phyloP scores from a whole-genome alignment of 1,140 invertebrate species.

The Rhagoletis zephyria region DNA sequence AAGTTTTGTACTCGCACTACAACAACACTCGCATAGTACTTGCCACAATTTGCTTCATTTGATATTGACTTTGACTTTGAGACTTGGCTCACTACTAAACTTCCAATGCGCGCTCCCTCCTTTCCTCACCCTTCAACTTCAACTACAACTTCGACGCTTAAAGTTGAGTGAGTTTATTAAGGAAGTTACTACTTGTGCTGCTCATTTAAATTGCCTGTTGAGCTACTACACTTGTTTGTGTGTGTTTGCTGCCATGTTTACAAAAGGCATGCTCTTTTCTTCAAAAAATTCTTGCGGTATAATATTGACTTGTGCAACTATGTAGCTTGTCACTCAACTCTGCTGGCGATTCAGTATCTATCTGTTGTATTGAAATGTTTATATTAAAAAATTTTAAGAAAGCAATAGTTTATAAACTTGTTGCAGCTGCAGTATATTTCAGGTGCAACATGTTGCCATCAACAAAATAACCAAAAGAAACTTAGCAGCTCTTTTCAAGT shows the following conservation, averaged over 20 bases:
- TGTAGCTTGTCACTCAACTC: background rate
- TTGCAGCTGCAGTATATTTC: background rate
- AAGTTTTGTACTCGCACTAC: background rate
- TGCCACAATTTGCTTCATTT: background rate
- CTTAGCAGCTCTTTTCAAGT: background rate
- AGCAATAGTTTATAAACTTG: conserved; percentile 7
- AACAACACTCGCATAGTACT: background rate
- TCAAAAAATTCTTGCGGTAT: background rate
- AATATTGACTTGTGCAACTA: conserved; percentile 34
- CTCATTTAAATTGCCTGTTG: conserved; percentile 28
- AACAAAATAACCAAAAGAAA: background rate
- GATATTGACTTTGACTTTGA: conserved; percentile 47
- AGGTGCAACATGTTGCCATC: background rate
- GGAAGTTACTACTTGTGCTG: background rate
- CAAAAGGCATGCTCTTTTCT: background rate
- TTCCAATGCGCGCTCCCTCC: background rate
- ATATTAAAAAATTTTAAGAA: background rate
- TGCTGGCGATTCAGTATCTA: background rate
- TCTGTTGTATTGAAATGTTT: background rate
- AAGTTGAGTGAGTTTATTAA: background rate
- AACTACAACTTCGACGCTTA: background rate
- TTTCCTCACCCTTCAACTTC: background rate
- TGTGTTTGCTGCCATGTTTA: background rate
- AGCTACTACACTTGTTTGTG: background rate
- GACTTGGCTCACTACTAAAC: background rate